Percentiles rank a stretch among this genome's conserved stretches.
phyloP scores from a whole-genome alignment of 2,797 vertebrate species.

The Eulemur albifrons region DNA sequence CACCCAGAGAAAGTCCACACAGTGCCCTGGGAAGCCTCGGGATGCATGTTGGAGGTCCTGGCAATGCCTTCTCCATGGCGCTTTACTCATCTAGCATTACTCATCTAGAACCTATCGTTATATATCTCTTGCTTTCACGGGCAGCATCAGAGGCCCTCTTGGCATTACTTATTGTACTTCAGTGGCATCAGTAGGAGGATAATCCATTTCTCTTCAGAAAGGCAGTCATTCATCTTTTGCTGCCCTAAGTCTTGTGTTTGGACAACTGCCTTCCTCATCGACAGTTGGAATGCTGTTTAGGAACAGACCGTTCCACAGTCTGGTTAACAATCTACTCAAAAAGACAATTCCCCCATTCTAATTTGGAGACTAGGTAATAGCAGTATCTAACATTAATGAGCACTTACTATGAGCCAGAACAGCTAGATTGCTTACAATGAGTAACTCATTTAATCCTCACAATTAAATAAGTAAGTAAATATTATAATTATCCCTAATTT shows the following conservation, averaged over 20 bases:
- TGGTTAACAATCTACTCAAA: background rate
- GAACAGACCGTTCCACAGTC: background rate
- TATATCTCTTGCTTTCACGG: background rate
- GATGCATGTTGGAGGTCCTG: slow-evolving; percentile 11
- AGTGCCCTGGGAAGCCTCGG: background rate
- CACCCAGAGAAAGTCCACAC: background rate
- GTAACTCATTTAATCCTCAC: background rate
- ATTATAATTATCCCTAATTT: background rate
- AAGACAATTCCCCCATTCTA: background rate
- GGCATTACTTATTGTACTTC: slow-evolving; percentile 1
- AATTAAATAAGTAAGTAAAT: background rate
- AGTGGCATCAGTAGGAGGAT: background rate
- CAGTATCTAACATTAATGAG: background rate
- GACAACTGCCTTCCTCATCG: background rate
- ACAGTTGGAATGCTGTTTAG: background rate
- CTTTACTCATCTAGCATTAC: background rate
- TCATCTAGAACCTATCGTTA: background rate
- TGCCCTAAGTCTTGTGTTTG: slow-evolving; percentile 13
- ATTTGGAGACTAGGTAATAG: background rate
- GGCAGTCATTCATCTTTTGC: background rate
- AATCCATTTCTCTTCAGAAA: slow-evolving; percentile 4
- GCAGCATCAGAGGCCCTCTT: background rate
- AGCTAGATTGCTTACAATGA: background rate
- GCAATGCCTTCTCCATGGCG: background rate
- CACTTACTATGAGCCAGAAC: background rate